Base-by-base conservation (phyloP, 37 sponge, comb jelly and placozoan species). In the Aplysina aerophoba region DNA sequence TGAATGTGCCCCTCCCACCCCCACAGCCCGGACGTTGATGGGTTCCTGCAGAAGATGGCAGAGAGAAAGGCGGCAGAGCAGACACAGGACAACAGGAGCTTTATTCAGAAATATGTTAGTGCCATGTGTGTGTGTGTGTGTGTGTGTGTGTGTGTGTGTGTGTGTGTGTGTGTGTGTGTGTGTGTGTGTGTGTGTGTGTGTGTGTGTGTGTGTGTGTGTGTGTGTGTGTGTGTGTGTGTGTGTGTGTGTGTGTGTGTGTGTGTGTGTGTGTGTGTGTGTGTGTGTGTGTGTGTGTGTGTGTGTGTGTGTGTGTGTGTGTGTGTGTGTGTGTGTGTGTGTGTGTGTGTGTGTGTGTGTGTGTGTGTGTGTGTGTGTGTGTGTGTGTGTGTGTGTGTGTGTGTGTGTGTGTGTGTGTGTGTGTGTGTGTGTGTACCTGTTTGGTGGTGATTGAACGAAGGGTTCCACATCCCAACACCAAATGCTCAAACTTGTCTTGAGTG, bases 51-150 rank as follows among this genome's bases (percentile, higher is more conserved):
- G 14, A 81, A 81, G 61, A 81, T 40, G 15, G 17, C 37, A 0
- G 60, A 63, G 25, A 59, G 30, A 12, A 59, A 61, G 60, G 36
- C 37, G 11, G 40, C 37, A 24, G 37, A 84, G 71, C 40, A 81
- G 28, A 65, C 53, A 38, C 72, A 87, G 59, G 79, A 84, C 59
- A 59, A 79, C 17, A 89, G 86, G 64, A 66, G 77, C 61, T 90
- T 90, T 78, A 31, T 90, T 4, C 90, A 90, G 86, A 90, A 90
- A 90, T 90, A 90, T 63, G 90, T 90, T 22, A 80, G 17, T 30
- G 13, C 35, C 34, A 35, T 69, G 33, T 69, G 71, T 69, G 34
- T 0, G 71, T 35, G 4, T 69, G 71, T 30, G 71, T 69, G 71
- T 69, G 71, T 30, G 34, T 27, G 71, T 30, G 34, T 30, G 71